These are phyloP conservation scores for Mungos mungo DNA, from an alignment of 2,113 vertebrate species.

Conservation along the genomic window DNA sequence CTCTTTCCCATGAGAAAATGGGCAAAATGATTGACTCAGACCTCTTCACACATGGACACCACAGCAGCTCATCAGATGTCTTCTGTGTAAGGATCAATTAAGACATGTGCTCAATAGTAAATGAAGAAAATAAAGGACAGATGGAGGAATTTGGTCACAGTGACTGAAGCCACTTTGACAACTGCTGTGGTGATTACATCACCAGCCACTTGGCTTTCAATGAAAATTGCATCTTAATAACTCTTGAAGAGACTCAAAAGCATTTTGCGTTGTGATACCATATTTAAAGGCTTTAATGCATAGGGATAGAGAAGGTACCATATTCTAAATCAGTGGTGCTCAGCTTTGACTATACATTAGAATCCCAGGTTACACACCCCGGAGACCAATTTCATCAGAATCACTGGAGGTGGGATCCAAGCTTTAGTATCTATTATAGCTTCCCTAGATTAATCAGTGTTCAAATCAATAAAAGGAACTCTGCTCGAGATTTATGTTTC, in stretches of 20 bases:
- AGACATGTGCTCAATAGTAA: conserved; percentile 18
- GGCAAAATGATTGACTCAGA: conserved; percentile 46
- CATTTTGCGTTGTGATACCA: conserved; percentile 25
- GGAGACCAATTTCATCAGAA: background rate
- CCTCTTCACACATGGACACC: background rate
- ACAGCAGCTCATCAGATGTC: background rate
- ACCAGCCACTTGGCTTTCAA: background rate
- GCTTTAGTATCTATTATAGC: background rate
- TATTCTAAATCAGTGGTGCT: background rate
- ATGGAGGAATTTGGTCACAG: conserved; percentile 46
- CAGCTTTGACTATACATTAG: background rate
- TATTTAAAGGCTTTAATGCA: background rate
- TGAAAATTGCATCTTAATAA: conserved; percentile 31
- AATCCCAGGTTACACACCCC: background rate
- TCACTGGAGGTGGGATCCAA: background rate
- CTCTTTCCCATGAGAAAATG: background rate
- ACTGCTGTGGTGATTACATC: background rate
- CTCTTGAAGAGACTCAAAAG: conserved; percentile 13
- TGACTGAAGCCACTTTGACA: conserved; percentile 1
- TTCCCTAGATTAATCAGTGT: background rate
- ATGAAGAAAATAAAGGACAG: conserved; percentile 51
- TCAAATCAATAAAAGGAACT: background rate
- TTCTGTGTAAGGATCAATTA: conserved; percentile 56
- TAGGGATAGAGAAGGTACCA: background rate
- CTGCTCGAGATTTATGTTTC: background rate